Evolutionary conservation across 2,113 vertebrate genomes (phyloP).

Genomic region (Sylvilagus bachmani): DNA sequence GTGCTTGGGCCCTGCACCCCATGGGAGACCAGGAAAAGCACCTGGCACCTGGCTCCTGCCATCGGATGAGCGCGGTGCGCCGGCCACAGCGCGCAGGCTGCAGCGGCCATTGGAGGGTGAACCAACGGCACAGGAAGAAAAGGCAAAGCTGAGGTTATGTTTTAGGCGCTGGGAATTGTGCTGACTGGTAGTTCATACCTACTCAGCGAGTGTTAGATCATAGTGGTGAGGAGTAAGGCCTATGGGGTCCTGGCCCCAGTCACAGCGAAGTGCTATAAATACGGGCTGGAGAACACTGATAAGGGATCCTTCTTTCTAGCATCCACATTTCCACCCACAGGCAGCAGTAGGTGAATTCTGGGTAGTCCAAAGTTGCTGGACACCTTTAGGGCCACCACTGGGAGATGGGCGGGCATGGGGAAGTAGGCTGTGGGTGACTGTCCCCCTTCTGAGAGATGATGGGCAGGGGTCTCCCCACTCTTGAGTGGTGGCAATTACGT

Average conservation of each 20-base stretch:
- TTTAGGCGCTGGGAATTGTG: not conserved
- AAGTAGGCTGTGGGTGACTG: not conserved
- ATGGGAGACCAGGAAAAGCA: too few species aligned
- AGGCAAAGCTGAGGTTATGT: not conserved
- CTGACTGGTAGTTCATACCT: too few species aligned
- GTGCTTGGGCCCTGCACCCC: too few species aligned
- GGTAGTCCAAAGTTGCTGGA: not conserved
- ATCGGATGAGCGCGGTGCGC: too few species aligned
- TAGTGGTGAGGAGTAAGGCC: too few species aligned
- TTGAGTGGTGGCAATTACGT: not conserved
- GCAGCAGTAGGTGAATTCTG: not conserved
- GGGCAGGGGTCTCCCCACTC: not conserved
- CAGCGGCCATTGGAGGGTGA: too few species aligned
- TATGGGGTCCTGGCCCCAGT: not conserved
- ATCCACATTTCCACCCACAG: not conserved
- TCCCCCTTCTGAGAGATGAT: not conserved
- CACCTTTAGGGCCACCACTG: not conserved
- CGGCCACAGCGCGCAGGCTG: too few species aligned
- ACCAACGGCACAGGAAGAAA: too few species aligned
- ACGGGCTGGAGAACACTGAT: not conserved
- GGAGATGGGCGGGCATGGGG: fast-evolving
- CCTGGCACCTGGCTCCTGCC: too few species aligned
- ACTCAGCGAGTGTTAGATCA: too few species aligned
- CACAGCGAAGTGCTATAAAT: not conserved
- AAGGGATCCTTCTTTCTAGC: not conserved